Evolutionary conservation across 1,140 invertebrate genomes (phyloP).

Genomic region (Drosophila nannoptera): DNA sequence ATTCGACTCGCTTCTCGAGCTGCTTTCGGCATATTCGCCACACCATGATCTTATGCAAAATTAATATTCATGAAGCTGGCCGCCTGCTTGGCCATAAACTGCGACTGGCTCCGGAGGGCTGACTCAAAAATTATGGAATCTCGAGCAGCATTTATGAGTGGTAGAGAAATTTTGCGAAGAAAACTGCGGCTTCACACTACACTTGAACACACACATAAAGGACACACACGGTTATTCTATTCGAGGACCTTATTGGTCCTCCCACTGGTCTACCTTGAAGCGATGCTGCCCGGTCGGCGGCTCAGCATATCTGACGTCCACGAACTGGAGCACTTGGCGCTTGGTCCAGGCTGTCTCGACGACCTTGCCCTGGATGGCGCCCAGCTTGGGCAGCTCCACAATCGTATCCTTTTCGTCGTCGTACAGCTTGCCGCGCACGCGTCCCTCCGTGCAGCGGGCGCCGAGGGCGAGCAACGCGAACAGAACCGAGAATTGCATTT

Average conservation of each 20-base stretch:
- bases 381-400: conserved; percentile 68
- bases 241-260: too few species aligned
- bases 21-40: too few species aligned
- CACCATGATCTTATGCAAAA: neutral
- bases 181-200: neutral
- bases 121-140: neutral
- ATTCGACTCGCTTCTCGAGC: neutral
- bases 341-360: conserved; percentile 71
- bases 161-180: neutral
- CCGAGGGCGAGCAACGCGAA: neutral
- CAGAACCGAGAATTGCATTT: conserved; percentile 35
- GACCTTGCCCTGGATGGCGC: conserved; percentile 67
- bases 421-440: conserved; percentile 43
- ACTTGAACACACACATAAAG: too few species aligned
- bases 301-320: conserved; percentile 73
- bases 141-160: neutral
- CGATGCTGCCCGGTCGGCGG: conserved; percentile 71
- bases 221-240: too few species aligned
- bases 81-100: neutral
- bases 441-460: conserved; percentile 19
- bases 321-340: conserved; percentile 72
- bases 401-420: conserved; percentile 72
- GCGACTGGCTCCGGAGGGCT: neutral
- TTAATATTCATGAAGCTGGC: conserved; percentile 14
- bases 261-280: conserved; percentile 63